Evolutionary conservation across 2,888 invertebrate genomes (phyloP), one percentile per base, ranked within the genome.

Genomic region (Agonum fuliginosum): DNA sequence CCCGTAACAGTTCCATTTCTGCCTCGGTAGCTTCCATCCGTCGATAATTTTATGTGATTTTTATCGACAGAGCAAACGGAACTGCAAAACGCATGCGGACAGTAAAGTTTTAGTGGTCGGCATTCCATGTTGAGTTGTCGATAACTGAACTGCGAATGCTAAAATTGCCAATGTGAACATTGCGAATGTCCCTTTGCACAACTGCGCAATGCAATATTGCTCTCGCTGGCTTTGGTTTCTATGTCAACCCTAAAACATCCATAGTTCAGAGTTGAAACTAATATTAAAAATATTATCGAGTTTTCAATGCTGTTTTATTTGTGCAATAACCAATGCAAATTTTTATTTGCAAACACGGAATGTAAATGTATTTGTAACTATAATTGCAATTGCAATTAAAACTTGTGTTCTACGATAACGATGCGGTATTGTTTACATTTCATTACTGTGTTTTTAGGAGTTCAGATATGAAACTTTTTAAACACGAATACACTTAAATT

Each of bases 41-140:
- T 48, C 48, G 48, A 20, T 20, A 54, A 54, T 54, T 54, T 54
- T 24, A 54, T 54, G 54, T 27, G 10, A 12, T 24, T 54, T 54
- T 48, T 27, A 54, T 12, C 54, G 54, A 1, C 46, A 24, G 27
- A 14, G 12, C 14, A 27, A 54, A 54, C 22, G 22, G 27, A 46
- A 8, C n/a, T 22, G 22, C 30, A 22, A 20, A 22, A n/a, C 22
- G 14, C 27, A 54, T 54, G 12, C 27, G 12, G 14, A 27, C 54
- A 24, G 24, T 54, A 54, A 54, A 54, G 27, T 54, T 54, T 54
- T 54, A 54, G 24, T 54, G 27, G 54, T 14, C 24, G 5, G 14
- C 54, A 54, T 54, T 54, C 24, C 54, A 14, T 54, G 54, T 54
- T 46, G 4, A 46, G 46, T 46, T 54, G 27, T 54, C 54, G 54